Conservation (phyloP, 1,140 invertebrate species). For the Cotesia typhae region DNA sequence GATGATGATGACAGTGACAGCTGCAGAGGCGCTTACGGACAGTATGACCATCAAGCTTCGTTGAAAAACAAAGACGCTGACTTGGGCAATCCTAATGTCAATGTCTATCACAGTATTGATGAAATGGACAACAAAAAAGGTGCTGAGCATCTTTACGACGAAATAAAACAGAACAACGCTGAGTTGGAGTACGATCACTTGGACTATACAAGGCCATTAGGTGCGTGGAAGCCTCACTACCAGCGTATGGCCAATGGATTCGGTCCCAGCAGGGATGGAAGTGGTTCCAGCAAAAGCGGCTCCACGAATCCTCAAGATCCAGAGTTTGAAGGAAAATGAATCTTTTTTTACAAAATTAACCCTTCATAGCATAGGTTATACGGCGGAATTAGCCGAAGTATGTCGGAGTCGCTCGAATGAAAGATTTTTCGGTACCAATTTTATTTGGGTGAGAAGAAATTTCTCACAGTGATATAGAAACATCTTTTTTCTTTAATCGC, state of each 20-base stretch:
- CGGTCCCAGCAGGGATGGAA: slow-evolving; percentile 39
- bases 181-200: slow-evolving; percentile 87
- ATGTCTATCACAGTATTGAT: slow-evolving; percentile 83
- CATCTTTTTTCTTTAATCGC: no score
- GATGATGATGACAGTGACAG: slow-evolving; percentile 64
- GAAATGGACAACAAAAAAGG: slow-evolving; percentile 75
- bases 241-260: slow-evolving; percentile 78
- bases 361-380: no score
- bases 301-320: slow-evolving; percentile 42
- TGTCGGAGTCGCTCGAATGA: no score
- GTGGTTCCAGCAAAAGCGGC: slow-evolving; percentile 45
- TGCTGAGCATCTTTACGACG: slow-evolving; percentile 88
- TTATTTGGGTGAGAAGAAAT: no score
- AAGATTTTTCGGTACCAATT: no score
- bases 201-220: slow-evolving; percentile 83
- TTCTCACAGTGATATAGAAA: no score
- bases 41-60: slow-evolving; percentile 69
- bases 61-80: slow-evolving; percentile 86
- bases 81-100: slow-evolving; percentile 80
- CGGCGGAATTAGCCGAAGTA: neutral
- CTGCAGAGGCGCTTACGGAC: slow-evolving; percentile 65
- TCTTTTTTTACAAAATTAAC: slow-evolving; percentile 6
- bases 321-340: slow-evolving; percentile 46
- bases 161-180: slow-evolving; percentile 85
- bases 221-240: slow-evolving; percentile 84